A percentile compares a stretch with the other conserved stretches of the same genome.
phyloP scores from a whole-genome alignment of 2,113 vertebrate genomes.

The Osmerus mordax region DNA sequence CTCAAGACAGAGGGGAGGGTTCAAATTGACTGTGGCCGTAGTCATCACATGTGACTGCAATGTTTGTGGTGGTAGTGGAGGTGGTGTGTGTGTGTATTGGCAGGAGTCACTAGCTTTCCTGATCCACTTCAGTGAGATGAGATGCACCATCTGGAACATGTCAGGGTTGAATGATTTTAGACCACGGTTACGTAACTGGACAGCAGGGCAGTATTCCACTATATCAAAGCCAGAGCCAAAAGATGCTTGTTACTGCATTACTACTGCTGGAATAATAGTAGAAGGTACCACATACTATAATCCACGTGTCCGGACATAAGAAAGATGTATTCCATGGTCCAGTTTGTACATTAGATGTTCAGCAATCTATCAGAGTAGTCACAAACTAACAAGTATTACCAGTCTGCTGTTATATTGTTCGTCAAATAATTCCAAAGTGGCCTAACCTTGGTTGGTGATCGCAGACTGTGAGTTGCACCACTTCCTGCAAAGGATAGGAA shows the following conservation, averaged over 20 bases:
- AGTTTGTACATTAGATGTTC: too few relatives aligned
- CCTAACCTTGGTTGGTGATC: too few relatives aligned
- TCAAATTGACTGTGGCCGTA: background rate
- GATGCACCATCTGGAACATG: constrained; percentile 40
- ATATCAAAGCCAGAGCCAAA: constrained; percentile 24
- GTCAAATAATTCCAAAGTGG: too few relatives aligned
- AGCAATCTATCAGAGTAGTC: too few relatives aligned
- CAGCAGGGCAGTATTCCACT: constrained; percentile 42
- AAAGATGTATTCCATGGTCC: too few relatives aligned
- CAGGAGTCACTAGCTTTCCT: constrained; percentile 22
- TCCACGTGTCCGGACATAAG: constrained; percentile 5
- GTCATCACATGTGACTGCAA: background rate
- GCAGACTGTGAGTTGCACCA: background rate
- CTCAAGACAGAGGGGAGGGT: constrained; percentile 32
- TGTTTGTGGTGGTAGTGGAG: constrained; percentile 2
- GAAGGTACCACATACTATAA: background rate
- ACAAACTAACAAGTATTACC: too few relatives aligned
- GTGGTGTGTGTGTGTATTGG: constrained; percentile 15
- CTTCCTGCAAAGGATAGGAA: constrained; percentile 48
- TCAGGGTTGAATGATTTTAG: constrained; percentile 44
- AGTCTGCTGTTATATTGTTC: too few relatives aligned
- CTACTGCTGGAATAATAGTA: too few relatives aligned
- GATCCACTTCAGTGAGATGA: constrained; percentile 18
- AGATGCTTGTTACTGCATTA: too few relatives aligned
- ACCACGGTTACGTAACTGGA: constrained; percentile 53